Percentiles rank a stretch among this genome's conserved stretches.
Conservation (phyloP, 2,113 vertebrate genomes). For the Uropsilus gracilis region DNA sequence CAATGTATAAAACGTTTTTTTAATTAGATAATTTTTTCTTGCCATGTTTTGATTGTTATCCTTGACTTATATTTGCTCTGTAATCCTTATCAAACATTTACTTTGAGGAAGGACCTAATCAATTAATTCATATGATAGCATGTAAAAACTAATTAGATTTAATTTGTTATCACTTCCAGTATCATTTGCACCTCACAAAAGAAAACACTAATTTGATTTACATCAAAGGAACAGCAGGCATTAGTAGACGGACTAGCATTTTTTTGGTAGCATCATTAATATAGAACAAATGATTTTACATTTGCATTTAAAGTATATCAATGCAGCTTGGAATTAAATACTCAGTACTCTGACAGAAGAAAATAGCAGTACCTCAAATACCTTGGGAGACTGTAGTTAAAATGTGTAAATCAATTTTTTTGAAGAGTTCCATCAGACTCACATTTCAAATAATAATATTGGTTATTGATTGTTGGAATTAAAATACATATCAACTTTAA, state of each 20-base stretch:
- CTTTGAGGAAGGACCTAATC: not conserved
- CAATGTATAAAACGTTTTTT: not conserved
- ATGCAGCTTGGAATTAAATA: not conserved
- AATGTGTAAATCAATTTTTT: not conserved
- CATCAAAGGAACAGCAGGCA: not conserved
- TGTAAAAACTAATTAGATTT: not conserved
- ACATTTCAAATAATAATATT: not conserved
- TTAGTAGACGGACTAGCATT: not conserved
- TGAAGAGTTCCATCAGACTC: not conserved
- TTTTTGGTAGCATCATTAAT: not conserved
- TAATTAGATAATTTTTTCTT: not conserved
- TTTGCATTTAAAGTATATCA: not conserved
- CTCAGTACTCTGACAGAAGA: not conserved
- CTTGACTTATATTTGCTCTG: not conserved
- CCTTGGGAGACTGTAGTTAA: not conserved
- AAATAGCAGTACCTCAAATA: not conserved
- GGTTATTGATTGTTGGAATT: not conserved
- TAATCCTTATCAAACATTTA: not conserved
- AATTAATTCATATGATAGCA: not conserved
- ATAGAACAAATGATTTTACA: not conserved
- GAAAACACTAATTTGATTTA: not conserved
- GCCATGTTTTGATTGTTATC: not conserved
- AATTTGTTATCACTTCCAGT: not conserved
- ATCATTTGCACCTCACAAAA: not conserved
- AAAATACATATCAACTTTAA: constrained; percentile 7